Evolutionary conservation across 1,140 invertebrate species (phyloP), one percentile per base, ranked within the genome.

Genomic region (Plutomurus gul): DNA sequence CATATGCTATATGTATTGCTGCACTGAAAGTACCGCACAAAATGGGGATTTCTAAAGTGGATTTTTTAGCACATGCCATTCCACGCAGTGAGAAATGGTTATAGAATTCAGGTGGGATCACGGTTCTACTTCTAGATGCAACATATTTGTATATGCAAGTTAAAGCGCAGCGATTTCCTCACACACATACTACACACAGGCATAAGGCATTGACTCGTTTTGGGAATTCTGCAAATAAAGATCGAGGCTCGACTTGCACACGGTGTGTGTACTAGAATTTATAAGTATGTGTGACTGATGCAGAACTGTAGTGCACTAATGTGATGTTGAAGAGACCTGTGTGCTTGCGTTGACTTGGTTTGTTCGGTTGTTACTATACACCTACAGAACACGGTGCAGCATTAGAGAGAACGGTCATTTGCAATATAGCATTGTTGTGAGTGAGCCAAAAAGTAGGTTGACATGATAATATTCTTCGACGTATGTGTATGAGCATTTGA

Each of bases 381-480:
- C 56, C 56, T 65, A 65, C 27, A 65, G 56, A 25, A 65, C 30
- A 33, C 36, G 56, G 56, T 65, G 56, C 56, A 65, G 36, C 36
- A 65, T 65, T n/a, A n/a, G n/a, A n/a, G n/a, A 65, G 36, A 33
- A 30, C 56, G 56, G 56, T 65, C 56, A 65, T 65, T 65, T 65
- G 56, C 56, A 65, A n/a, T n/a, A 65, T 65, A 65, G 56, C 56
- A 65, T 65, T 65, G n/a, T n/a, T n/a, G n/a, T n/a, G n/a, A n/a
- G 56, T 65, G 56, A 65, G 56, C 56, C 18, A n/a, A n/a, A 65
- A 65, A 65, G 56, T 65, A 65, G 56, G 56, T 65, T 65, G 56
- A 65, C 56, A 65, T 65, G 56, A 65, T 65, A 65, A 65, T 65
- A 65, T 65, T 65, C 56, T 65, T 65, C 56, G 56, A 65, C 56